Conservation (phyloP, 1,140 invertebrate genomes). For the Magallana ariakensis region DNA sequence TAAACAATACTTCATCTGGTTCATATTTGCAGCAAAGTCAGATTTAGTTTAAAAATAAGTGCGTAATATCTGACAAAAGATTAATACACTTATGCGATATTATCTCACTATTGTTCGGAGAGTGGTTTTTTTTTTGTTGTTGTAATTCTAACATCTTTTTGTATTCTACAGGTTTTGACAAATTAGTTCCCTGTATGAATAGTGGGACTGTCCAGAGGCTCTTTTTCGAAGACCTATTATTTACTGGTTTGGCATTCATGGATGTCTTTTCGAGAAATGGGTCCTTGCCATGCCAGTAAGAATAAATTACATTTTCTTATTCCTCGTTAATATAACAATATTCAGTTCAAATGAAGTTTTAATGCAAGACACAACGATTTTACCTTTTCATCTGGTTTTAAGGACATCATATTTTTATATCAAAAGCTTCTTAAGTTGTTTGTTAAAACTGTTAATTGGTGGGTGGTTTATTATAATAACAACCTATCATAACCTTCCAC, state of each 20-base stretch:
- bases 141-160: not conserved
- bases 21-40: no score
- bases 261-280: not conserved
- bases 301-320: not conserved
- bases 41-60: no score
- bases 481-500: no score
- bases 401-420: no score
- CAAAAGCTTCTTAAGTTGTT: no score
- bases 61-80: no score
- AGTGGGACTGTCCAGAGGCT: not conserved
- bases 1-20: not conserved
- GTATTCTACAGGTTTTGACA: not conserved
- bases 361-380: no score
- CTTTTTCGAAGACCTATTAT: not conserved
- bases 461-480: no score
- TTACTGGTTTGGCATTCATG: not conserved
- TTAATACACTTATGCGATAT: not conserved
- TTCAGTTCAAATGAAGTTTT: no score
- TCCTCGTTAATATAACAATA: not conserved
- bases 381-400: no score
- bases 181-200: conserved; percentile 4
- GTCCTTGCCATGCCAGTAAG: not conserved
- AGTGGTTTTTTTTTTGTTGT: no score
- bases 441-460: no score
- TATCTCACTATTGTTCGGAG: not conserved